A percentile compares a stretch with the other conserved stretches of the same genome.
These are phyloP conservation scores for Sorex araneus DNA, from an alignment of 2,113 vertebrate species.

Conservation along the genomic window DNA sequence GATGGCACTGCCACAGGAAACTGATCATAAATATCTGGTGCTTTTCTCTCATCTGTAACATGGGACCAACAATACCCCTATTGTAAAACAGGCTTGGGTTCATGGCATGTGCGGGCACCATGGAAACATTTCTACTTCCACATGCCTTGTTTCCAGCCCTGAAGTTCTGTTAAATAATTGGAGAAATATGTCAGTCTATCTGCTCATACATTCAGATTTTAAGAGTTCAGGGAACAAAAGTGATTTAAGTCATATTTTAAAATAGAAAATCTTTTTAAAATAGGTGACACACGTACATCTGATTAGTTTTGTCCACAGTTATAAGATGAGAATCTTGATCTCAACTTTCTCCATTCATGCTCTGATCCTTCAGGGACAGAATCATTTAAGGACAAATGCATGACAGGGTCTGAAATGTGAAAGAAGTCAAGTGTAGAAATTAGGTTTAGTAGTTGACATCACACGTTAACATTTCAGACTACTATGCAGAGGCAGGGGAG, in stretches of 20 bases:
- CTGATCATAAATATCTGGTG: constrained; percentile 35
- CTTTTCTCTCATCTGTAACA: not conserved
- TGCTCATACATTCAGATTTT: constrained; percentile 12
- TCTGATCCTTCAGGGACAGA: too few species aligned
- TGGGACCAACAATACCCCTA: too few species aligned
- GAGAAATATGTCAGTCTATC: constrained; percentile 4
- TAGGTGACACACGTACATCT: not conserved
- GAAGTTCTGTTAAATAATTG: constrained; percentile 57
- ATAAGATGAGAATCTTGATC: not conserved
- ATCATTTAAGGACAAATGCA: too few species aligned
- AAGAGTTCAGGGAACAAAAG: not conserved
- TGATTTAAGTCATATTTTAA: too few species aligned
- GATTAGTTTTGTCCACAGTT: constrained; percentile 12
- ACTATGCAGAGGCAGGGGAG: not conserved
- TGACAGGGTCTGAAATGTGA: not conserved
- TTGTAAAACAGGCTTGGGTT: constrained; percentile 15
- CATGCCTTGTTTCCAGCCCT: not conserved
- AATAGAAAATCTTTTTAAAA: not conserved
- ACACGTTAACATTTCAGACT: constrained; percentile 2
- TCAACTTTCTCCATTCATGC: not conserved
- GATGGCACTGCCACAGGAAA: not conserved
- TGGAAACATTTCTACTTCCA: not conserved
- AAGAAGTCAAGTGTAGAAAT: not conserved
- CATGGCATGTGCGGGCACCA: not conserved
- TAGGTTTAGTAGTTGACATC: not conserved